Evolutionary conservation across 1,140 invertebrate genomes (phyloP), one percentile per base, ranked within the genome.

Genomic region (Vanessa atalanta): DNA sequence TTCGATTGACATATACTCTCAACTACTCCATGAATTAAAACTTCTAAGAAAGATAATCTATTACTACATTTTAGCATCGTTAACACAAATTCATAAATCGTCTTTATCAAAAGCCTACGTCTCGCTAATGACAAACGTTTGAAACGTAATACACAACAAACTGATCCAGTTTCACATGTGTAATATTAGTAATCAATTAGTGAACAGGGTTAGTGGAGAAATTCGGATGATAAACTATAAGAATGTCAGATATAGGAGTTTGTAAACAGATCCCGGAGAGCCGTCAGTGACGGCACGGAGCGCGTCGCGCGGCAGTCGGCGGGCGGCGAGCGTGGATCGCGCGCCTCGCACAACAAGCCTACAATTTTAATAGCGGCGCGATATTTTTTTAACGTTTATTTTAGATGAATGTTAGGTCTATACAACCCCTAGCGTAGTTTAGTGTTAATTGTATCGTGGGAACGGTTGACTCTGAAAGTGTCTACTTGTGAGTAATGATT

Each of bases 381-480:
- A 57, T 53, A 53, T 72, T 65, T 77, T 74, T 65, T 64, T 71
- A 77, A 53, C 57, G 73, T 77, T 66, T 77, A 77, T 77, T 77
- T 77, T 77, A 77, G 70, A 77, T 70, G 67, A 66, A 47, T 76
- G 70, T 73, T 77, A 77, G 70, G 75, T 76, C 70, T 78, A 78
- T 78, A 78, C 72, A 78, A 70, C 76, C 76, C 72, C 20, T 57
- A 57, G 65, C 43, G 26, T 72, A 69, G 65, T 37, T 48, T 67
- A 73, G 70, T 77, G 71, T 67, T 66, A 55, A 43, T 43, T 43
- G 37, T 23, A 57, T 47, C 61, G 70, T 74, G 72, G 50, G 47
- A 63, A 63, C 13, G 20, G 26, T 70, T 70, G 47, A 31, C 53
- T 71, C 53, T 65, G 26, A 71, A 23, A 26, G 23, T 61, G 50